Conservation (phyloP, 2,888 invertebrate species). For the Slavum lentiscoides region DNA sequence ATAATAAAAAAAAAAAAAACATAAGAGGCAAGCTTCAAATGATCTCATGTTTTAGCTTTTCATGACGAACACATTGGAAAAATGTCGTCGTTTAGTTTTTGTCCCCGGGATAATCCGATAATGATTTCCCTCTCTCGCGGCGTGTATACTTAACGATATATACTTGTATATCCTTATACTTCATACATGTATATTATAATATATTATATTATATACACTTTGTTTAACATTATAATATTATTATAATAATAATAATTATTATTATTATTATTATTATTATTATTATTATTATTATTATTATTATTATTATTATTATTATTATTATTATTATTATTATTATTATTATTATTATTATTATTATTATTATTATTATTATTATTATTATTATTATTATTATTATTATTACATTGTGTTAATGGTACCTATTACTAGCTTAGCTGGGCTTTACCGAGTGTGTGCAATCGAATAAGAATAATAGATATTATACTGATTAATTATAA, state of each 20-base stretch:
- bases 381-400: constrained; percentile 18
- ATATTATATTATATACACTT: no score
- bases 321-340: constrained; percentile 21
- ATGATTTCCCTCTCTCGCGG: constrained; percentile 34
- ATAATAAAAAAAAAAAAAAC: constrained; percentile 45
- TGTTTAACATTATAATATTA: background rate
- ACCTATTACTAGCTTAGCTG: constrained; percentile 9
- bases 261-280: constrained; percentile 16
- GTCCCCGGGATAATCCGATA: constrained; percentile 44
- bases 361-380: constrained; percentile 19
- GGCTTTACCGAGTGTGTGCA: constrained; percentile 44
- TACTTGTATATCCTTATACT: background rate
- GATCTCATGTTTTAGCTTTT: constrained; percentile 53
- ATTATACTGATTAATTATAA: constrained; percentile 8
- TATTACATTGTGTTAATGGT: constrained; percentile 40
- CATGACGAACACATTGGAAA: constrained; percentile 52
- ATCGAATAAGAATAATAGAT: constrained; percentile 21
- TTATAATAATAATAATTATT: constrained; percentile 15
- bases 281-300: constrained; percentile 16
- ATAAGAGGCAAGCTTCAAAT: constrained; percentile 53
- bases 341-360: constrained; percentile 21
- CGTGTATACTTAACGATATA: constrained; percentile 24
- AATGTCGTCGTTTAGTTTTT: constrained; percentile 53
- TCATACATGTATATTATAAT: no score
- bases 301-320: constrained; percentile 20